These are phyloP conservation scores for Lasiurus cinereus DNA, from an alignment of 2,113 vertebrate species.

Conservation along the genomic window DNA sequence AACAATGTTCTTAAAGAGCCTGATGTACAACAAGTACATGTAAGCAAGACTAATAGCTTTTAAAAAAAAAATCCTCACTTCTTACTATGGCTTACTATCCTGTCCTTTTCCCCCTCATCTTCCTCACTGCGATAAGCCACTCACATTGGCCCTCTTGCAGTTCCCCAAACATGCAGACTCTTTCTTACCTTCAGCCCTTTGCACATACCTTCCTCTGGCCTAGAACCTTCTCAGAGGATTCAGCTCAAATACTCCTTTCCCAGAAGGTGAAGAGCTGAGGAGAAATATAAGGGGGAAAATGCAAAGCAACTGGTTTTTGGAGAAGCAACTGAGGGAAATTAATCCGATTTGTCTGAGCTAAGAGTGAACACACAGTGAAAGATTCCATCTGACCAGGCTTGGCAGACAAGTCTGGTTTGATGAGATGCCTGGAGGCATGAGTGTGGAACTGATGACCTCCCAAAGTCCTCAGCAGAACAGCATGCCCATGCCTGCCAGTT, in stretches of 20 bases:
- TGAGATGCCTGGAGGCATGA: neutral
- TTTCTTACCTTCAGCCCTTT: neutral
- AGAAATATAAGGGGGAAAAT: neutral
- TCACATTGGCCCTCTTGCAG: neutral
- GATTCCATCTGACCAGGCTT: neutral
- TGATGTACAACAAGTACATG: neutral
- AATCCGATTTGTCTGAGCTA: neutral
- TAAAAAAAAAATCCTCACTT: neutral
- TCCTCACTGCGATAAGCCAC: neutral
- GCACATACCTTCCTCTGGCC: neutral
- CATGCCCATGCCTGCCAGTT: neutral
- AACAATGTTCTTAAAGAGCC: neutral
- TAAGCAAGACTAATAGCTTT: neutral
- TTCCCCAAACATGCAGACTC: neutral
- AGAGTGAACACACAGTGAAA: neutral
- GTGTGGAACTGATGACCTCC: neutral
- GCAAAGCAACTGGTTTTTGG: neutral
- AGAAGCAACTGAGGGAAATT: neutral
- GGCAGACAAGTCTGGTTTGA: neutral
- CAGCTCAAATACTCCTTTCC: neutral
- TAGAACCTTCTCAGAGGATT: neutral
- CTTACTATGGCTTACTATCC: neutral
- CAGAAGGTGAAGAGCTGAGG: neutral
- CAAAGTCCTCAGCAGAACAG: neutral
- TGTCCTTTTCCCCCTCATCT: neutral